phyloP scores from a whole-genome alignment of 1,140 invertebrate species.

The Drosophila tristis region DNA sequence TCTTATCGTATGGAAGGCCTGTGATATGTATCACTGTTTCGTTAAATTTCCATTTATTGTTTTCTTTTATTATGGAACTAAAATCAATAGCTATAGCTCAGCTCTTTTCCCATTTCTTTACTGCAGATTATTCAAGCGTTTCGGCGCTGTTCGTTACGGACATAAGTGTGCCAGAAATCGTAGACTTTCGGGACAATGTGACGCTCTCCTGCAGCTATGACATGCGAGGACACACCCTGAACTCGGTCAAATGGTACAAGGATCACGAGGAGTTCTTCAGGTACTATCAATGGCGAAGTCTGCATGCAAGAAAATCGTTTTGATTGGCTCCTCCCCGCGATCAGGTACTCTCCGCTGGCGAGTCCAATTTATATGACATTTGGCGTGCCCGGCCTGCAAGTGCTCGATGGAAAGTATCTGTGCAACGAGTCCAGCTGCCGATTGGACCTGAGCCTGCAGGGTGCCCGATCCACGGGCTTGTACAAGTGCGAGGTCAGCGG shows the following conservation, averaged over 20 bases:
- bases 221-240: constrained; percentile 87
- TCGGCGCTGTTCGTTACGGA: constrained; percentile 74
- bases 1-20: too few relatives aligned
- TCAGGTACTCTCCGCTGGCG: constrained; percentile 79
- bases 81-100: too few relatives aligned
- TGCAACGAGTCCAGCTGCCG: constrained; percentile 85
- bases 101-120: constrained; percentile 7
- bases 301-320: too few relatives aligned
- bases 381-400: constrained; percentile 87
- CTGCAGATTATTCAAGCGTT: constrained; percentile 55
- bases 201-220: constrained; percentile 86
- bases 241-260: constrained; percentile 93
- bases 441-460: constrained; percentile 85
- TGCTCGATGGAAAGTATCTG: constrained; percentile 90
- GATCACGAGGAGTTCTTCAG: constrained; percentile 90
- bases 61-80: too few relatives aligned
- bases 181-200: constrained; percentile 85
- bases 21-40: too few relatives aligned
- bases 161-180: constrained; percentile 84
- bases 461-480: constrained; percentile 85
- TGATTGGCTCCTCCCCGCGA: not conserved
- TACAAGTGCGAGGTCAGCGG: constrained; percentile 88
- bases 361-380: constrained; percentile 80
- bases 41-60: too few relatives aligned
- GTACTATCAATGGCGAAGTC: constrained; percentile 32